phyloP scores from a whole-genome alignment of 2,888 invertebrate species.

The Drosophila kuntzei region DNA sequence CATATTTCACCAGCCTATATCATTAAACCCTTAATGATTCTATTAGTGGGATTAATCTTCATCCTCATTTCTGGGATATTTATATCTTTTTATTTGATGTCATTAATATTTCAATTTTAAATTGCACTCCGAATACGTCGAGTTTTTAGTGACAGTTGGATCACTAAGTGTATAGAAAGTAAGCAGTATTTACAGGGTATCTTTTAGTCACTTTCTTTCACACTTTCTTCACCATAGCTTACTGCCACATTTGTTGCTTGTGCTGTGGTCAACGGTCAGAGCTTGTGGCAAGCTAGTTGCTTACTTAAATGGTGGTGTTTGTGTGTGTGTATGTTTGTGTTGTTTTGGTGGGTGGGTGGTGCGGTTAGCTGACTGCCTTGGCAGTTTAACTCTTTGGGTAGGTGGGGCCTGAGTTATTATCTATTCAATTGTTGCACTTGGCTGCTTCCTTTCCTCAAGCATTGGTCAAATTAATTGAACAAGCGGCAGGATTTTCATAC shows the following conservation, averaged over 20 bases:
- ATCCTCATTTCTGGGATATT: too few relatives aligned
- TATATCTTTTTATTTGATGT: too few relatives aligned
- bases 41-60: too few relatives aligned
- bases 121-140: too few relatives aligned
- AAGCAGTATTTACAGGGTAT: not conserved
- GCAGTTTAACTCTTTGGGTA: slow-evolving; percentile 30
- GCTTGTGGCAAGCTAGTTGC: slow-evolving; percentile 56
- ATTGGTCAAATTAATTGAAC: slow-evolving; percentile 75
- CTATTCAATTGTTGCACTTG: slow-evolving; percentile 84
- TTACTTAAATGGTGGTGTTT: slow-evolving; percentile 34
- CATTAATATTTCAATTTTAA: too few relatives aligned
- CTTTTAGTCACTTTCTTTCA: not conserved
- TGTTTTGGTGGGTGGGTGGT: slow-evolving; percentile 64
- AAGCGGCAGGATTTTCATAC: slow-evolving; percentile 28
- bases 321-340: slow-evolving; percentile 12
- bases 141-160: too few relatives aligned
- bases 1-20: too few relatives aligned
- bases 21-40: too few relatives aligned
- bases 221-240: not conserved
- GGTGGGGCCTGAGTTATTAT: slow-evolving; percentile 85
- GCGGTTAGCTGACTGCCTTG: slow-evolving; percentile 23
- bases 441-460: slow-evolving; percentile 58
- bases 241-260: slow-evolving; percentile 30
- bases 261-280: slow-evolving; percentile 67
- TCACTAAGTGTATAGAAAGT: not conserved